Conservation (phyloP, 2,113 vertebrate species). For the Neopipo cinnamomea region DNA sequence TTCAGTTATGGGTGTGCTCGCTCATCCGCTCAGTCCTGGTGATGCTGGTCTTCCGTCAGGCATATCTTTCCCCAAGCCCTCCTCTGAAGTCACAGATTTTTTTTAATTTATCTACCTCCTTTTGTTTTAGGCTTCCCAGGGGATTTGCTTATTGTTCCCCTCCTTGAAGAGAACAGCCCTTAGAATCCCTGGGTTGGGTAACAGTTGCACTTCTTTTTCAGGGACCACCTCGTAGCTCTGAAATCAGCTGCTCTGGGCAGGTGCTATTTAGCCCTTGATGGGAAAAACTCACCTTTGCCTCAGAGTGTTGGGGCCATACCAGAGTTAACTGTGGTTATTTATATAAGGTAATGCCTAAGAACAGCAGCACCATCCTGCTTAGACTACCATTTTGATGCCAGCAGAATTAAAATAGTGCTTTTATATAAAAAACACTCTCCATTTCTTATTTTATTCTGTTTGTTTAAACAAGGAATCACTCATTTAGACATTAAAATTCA, state of each 20-base stretch:
- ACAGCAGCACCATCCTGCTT: not conserved
- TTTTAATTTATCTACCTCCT: not conserved
- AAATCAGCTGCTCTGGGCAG: not conserved
- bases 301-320: not conserved
- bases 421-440: not conserved
- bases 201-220: not conserved
- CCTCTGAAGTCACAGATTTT: not conserved
- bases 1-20: not conserved
- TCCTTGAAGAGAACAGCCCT: not conserved
- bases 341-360: not conserved
- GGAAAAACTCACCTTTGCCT: not conserved
- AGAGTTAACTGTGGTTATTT: not conserved
- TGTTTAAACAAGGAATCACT: constrained; percentile 24
- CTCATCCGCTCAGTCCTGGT: not conserved
- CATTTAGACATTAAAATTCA: constrained; percentile 16
- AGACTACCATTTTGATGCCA: not conserved
- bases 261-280: not conserved
- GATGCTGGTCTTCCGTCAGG: not conserved
- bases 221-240: not conserved
- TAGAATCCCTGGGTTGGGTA: not conserved
- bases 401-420: not conserved
- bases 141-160: not conserved
- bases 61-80: not conserved
- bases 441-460: constrained; percentile 1
- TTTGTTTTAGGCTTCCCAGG: not conserved